These are phyloP conservation scores for Drosophila biarmipes DNA, from an alignment of 1,140 invertebrate genomes.

Conservation along the genomic window DNA sequence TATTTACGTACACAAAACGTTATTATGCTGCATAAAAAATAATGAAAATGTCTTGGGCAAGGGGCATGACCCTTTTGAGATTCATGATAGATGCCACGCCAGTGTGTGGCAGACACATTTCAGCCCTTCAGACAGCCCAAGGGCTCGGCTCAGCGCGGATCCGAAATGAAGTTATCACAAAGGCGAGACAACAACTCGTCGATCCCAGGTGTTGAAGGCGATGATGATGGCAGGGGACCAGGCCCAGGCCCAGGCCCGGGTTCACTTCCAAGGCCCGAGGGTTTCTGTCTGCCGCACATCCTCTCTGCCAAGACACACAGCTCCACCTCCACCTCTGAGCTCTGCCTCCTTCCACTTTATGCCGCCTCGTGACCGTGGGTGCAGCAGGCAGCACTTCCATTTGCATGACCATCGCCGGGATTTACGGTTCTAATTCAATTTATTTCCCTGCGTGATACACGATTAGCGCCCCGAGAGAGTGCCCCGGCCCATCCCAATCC, in stretches of 20 bases:
- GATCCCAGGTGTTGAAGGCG: constrained; percentile 51
- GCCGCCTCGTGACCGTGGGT: constrained; percentile 43
- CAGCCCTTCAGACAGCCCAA: constrained; percentile 50
- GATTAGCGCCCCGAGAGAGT: constrained; percentile 44
- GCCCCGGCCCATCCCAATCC: background rate
- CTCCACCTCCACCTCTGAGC: constrained; percentile 14
- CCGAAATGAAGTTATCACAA: constrained; percentile 58
- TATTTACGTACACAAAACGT: constrained; percentile 6
- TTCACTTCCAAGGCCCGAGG: background rate
- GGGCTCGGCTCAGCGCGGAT: constrained; percentile 25
- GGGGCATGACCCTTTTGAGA: constrained; percentile 50
- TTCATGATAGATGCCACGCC: constrained; percentile 33
- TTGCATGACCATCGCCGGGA: constrained; percentile 42
- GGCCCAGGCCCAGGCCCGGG: too few relatives aligned
- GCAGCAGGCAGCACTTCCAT: constrained; percentile 42
- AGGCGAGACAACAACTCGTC: constrained; percentile 6
- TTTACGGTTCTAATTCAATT: constrained; percentile 62
- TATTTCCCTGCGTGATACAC: constrained; percentile 52
- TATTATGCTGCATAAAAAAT: constrained; percentile 38
- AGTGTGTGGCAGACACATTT: constrained; percentile 56
- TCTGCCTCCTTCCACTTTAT: background rate
- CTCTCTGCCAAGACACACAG: constrained; percentile 23
- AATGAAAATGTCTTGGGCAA: constrained; percentile 31
- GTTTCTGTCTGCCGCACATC: constrained; percentile 34
- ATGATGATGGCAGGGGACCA: background rate